Percentiles rank a stretch among this genome's conserved stretches.
phyloP scores from a whole-genome alignment of 2,888 invertebrate genomes.

The Diarsia brunnea region DNA sequence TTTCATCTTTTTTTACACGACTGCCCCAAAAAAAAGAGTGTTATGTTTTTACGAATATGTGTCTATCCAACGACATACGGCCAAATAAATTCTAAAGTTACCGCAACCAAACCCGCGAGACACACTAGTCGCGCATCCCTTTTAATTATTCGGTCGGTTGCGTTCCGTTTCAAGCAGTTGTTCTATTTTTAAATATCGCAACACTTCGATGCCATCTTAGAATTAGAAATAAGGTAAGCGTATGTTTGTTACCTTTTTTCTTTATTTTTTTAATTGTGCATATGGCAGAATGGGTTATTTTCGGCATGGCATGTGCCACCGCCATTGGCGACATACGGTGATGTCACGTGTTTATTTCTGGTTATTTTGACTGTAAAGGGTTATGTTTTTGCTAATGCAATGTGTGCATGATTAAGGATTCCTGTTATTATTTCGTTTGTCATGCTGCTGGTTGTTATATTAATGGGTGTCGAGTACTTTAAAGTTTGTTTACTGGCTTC shows the following conservation, averaged over 20 bases:
- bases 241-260: conserved; percentile 62
- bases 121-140: conserved; percentile 65
- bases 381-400: conserved; percentile 77
- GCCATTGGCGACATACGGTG: conserved; percentile 87
- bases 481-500: conserved; percentile 9
- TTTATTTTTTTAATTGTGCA: conserved; percentile 72
- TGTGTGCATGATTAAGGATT: conserved; percentile 64
- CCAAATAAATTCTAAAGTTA: conserved; percentile 29
- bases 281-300: conserved; percentile 88
- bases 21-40: too few relatives aligned
- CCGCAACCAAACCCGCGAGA: conserved; percentile 38
- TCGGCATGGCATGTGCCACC: conserved; percentile 86
- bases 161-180: conserved; percentile 70
- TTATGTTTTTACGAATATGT: not conserved
- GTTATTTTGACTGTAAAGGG: conserved; percentile 81
- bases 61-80: not conserved
- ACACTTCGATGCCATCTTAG: conserved; percentile 76
- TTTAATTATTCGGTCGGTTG: conserved; percentile 78
- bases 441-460: conserved; percentile 43
- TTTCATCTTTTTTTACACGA: too few relatives aligned
- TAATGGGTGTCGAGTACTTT: conserved; percentile 27
- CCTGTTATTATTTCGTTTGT: conserved; percentile 56
- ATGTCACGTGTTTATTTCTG: conserved; percentile 86
- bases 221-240: conserved; percentile 67
- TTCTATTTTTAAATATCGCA: conserved; percentile 78